Evolutionary conservation across 2,888 invertebrate species (phyloP).

Genomic region (Slavum lentiscoides): DNA sequence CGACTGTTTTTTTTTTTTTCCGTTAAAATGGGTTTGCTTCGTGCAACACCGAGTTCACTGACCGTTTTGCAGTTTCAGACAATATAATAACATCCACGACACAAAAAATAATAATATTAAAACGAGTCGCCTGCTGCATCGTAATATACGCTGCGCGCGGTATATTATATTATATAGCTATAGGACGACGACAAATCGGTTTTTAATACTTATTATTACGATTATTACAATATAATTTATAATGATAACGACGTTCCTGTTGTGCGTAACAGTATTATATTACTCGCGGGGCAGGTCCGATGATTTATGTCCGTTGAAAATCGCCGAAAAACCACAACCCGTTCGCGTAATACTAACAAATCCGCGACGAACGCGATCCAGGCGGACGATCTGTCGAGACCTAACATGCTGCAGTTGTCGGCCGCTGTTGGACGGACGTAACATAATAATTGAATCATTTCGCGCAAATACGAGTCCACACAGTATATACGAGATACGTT

Average conservation of each 20-base stretch:
- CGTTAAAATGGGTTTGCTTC: not conserved
- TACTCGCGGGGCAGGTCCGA: no score
- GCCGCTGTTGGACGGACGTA: no score
- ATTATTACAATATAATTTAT: not conserved
- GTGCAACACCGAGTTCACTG: slow-evolving; percentile 23
- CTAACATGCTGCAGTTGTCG: no score
- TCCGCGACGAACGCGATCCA: no score
- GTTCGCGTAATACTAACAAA: no score
- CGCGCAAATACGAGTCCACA: no score
- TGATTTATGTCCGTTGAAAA: slow-evolving; percentile 39
- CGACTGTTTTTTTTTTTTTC: not conserved
- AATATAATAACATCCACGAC: no score
- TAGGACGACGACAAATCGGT: slow-evolving; percentile 20
- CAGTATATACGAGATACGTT: no score
- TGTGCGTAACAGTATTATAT: not conserved
- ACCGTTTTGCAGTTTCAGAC: slow-evolving; percentile 25
- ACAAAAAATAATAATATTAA: not conserved
- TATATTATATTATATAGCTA: not conserved
- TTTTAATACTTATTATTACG: slow-evolving; percentile 18
- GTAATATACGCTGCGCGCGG: no score
- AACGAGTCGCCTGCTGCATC: not conserved
- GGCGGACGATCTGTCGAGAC: no score
- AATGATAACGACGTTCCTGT: not conserved
- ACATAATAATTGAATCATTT: no score
- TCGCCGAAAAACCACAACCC: not conserved